phyloP scores from a whole-genome alignment of 2,797 vertebrate genomes.

The Novumbra hubbsi region DNA sequence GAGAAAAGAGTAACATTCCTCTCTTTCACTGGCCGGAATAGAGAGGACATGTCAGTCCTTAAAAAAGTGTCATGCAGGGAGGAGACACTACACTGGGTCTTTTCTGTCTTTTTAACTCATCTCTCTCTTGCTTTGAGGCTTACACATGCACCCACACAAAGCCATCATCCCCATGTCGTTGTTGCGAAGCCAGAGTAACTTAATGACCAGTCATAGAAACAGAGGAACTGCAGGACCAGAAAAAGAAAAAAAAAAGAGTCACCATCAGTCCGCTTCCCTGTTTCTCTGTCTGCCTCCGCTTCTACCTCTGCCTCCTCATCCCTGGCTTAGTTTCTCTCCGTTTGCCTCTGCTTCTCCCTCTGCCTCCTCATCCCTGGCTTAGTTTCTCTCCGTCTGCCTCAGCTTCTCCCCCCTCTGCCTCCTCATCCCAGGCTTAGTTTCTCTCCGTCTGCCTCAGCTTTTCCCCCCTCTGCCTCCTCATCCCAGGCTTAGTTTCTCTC shows the following conservation, averaged over 20 bases:
- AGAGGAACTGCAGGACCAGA: conserved; percentile 44
- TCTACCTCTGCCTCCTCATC: background rate
- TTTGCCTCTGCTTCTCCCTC: background rate
- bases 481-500: background rate
- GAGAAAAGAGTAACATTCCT: conserved; percentile 13
- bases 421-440: background rate
- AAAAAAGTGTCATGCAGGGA: background rate
- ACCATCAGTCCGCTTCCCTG: conserved; percentile 20
- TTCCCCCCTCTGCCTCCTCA: background rate
- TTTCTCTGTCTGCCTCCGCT: conserved; percentile 7
- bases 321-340: background rate
- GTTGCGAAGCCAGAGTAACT: conserved; percentile 36
- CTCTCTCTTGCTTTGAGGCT: conserved; percentile 11
- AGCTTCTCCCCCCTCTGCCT: background rate
- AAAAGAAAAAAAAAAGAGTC: conserved; percentile 28
- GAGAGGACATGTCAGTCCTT: conserved; percentile 5
- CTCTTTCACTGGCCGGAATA: conserved; percentile 21
- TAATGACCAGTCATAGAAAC: conserved; percentile 42
- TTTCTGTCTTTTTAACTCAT: background rate
- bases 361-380: background rate
- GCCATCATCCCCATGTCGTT: background rate
- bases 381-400: background rate
- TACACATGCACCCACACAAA: conserved; percentile 7
- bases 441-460: background rate
- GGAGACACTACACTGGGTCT: background rate